phyloP scores from a whole-genome alignment of 2,888 invertebrate species.

The Eubasilissa splendida region DNA sequence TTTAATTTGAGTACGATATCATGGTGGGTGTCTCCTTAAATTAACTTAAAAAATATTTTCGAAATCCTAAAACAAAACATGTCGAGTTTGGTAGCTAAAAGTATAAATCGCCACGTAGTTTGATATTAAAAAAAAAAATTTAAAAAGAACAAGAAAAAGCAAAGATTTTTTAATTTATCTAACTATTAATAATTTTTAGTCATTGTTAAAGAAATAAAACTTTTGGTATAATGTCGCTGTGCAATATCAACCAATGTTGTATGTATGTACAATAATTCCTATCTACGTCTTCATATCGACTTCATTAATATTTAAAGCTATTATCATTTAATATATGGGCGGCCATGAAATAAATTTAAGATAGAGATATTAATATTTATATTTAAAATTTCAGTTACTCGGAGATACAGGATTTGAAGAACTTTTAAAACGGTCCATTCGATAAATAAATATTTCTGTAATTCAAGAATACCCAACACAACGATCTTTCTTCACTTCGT shows the following conservation, averaged over 20 bases:
- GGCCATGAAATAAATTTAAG: conserved; percentile 2
- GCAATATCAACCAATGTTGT: conserved; percentile 26
- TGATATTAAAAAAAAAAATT: not conserved
- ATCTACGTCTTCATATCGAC: conserved; percentile 21
- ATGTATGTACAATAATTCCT: conserved; percentile 29
- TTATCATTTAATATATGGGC: conserved; percentile 28
- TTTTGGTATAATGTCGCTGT: conserved; percentile 35
- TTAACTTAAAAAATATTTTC: conserved; percentile 4
- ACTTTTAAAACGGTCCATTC: not conserved
- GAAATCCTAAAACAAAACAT: too few species aligned
- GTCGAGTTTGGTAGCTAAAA: too few species aligned
- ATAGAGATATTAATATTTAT: not conserved
- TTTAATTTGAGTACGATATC: conserved; percentile 19
- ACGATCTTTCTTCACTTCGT: too few species aligned
- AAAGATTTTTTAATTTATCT: conserved; percentile 32
- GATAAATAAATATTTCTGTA: too few species aligned
- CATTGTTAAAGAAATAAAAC: conserved; percentile 25
- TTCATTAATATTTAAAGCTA: conserved; percentile 29
- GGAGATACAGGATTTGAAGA: not conserved
- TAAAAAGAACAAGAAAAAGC: conserved; percentile 23
- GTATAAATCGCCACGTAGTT: too few species aligned
- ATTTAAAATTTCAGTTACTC: not conserved
- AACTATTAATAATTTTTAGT: conserved; percentile 19
- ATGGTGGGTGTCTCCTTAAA: conserved; percentile 22
- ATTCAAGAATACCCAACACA: too few species aligned